phyloP scores from a whole-genome alignment of 2,888 invertebrate genomes.

The Xiphydria camelus region DNA sequence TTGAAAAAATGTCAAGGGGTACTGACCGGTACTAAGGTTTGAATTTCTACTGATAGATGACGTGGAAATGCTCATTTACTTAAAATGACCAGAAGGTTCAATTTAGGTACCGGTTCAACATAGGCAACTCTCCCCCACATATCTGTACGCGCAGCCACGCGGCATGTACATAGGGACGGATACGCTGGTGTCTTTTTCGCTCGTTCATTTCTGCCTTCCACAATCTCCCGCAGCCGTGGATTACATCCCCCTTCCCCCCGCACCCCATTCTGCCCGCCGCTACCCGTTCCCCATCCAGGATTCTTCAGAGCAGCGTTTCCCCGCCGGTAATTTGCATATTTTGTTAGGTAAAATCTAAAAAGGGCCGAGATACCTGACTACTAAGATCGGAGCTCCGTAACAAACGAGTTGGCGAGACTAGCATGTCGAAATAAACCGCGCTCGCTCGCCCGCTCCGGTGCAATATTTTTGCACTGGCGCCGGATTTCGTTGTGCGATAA shows the following conservation, averaged over 20 bases:
- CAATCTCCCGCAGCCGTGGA: constrained; percentile 53
- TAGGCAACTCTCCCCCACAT: no score
- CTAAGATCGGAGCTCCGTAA: constrained; percentile 37
- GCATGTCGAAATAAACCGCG: constrained; percentile 17
- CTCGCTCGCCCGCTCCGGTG: no score
- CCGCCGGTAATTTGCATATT: constrained; percentile 51
- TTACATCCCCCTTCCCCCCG: constrained; percentile 40
- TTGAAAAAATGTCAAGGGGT: no score
- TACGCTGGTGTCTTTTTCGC: constrained; percentile 14
- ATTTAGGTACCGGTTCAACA: no score
- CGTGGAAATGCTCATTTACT: no score
- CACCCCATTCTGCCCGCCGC: constrained; percentile 17
- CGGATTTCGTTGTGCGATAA: no score
- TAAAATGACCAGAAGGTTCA: no score
- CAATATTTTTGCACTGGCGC: no score
- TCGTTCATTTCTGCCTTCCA: constrained; percentile 46
- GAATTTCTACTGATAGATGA: no score
- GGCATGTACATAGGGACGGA: no score
- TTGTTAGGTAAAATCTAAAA: constrained; percentile 47
- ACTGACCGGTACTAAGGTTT: no score
- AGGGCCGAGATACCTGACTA: constrained; percentile 37
- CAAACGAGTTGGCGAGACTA: constrained; percentile 36
- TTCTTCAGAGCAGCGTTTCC: constrained; percentile 19
- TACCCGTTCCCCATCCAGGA: not conserved
- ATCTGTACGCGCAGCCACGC: no score